Conservation (phyloP, 2,797 vertebrate genomes). For the Rhabdomys pumilio region DNA sequence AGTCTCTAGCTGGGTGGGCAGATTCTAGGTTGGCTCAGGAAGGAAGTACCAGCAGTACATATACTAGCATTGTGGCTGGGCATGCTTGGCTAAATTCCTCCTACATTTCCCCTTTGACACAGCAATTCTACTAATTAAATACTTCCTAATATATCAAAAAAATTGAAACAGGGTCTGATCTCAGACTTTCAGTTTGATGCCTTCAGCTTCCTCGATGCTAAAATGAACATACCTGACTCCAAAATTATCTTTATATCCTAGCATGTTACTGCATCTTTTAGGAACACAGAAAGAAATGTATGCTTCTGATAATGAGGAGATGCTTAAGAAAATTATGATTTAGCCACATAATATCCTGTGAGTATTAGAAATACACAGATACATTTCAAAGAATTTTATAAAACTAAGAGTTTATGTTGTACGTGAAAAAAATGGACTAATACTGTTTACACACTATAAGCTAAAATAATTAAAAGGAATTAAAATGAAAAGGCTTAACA, state of each 20-base stretch:
- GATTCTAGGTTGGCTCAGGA: no score
- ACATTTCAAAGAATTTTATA: conserved; percentile 11
- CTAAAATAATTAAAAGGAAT: not conserved
- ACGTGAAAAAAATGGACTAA: not conserved
- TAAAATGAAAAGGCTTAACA: not conserved
- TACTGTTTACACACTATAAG: not conserved
- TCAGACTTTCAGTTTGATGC: not conserved
- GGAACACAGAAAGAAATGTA: not conserved
- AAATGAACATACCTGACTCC: not conserved
- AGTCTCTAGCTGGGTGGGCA: no score
- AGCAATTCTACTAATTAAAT: conserved; percentile 33
- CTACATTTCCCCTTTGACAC: not conserved
- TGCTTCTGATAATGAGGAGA: not conserved
- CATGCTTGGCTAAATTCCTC: no score
- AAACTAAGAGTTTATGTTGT: not conserved
- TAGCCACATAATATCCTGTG: not conserved
- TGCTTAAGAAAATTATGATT: conserved; percentile 14
- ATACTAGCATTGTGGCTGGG: no score
- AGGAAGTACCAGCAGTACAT: no score
- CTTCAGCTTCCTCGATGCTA: not conserved
- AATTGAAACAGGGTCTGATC: not conserved
- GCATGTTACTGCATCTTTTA: not conserved
- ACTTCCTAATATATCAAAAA: not conserved
- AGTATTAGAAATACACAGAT: not conserved
- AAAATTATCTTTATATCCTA: not conserved